These are phyloP conservation scores for Drosophila cardini DNA, from an alignment of 1,140 invertebrate species.

Conservation along the genomic window DNA sequence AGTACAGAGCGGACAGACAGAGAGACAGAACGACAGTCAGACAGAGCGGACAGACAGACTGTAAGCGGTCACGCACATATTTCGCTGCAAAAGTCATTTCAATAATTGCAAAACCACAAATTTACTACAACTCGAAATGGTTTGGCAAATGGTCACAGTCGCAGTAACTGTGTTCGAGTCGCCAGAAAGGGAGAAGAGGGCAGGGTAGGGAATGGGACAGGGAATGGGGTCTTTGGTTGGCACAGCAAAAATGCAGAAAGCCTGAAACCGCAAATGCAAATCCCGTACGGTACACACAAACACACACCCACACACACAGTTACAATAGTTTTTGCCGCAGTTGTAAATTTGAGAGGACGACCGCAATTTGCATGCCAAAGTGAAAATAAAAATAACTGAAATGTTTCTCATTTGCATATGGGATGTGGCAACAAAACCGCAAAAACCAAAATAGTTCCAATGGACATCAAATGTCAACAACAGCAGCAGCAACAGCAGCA, in stretches of 20 bases:
- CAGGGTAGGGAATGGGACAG: neutral
- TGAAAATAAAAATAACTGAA: slow-evolving; percentile 83
- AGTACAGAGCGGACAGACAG: slow-evolving; percentile 41
- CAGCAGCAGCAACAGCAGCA: slow-evolving; percentile 43
- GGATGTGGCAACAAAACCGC: slow-evolving; percentile 63
- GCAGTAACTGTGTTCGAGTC: slow-evolving; percentile 14
- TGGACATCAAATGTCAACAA: slow-evolving; percentile 84
- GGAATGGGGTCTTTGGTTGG: no score
- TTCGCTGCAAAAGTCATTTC: slow-evolving; percentile 78
- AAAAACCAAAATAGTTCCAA: slow-evolving; percentile 83
- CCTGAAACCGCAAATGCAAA: slow-evolving; percentile 71
- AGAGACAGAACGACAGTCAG: neutral
- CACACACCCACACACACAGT: neutral
- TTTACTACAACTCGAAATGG: slow-evolving; percentile 83
- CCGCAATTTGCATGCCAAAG: slow-evolving; percentile 74
- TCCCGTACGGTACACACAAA: slow-evolving; percentile 38
- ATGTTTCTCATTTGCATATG: slow-evolving; percentile 79
- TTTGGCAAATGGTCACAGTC: slow-evolving; percentile 55
- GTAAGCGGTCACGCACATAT: slow-evolving; percentile 53
- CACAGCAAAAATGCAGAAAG: slow-evolving; percentile 47
- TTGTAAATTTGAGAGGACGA: slow-evolving; percentile 62
- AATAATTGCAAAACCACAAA: slow-evolving; percentile 85
- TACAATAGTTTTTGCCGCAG: slow-evolving; percentile 63
- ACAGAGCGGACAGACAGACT: slow-evolving; percentile 9
- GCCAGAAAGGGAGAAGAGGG: neutral